Base-by-base conservation (phyloP, 2,113 vertebrate species). In the Charadrius vociferus region DNA sequence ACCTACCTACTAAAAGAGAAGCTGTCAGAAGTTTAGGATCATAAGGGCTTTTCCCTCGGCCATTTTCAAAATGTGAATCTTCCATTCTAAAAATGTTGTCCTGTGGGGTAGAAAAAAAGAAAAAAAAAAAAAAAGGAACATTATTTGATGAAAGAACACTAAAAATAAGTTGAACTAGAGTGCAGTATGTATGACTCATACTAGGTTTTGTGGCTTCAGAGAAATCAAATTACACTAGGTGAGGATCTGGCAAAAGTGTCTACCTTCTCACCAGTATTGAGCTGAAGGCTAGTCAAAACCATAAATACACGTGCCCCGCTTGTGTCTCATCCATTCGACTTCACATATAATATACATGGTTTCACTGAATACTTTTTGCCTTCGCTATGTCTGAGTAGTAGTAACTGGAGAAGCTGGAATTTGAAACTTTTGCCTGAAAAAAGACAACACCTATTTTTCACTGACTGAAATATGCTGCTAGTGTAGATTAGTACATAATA, bases 11-110 rank as follows among this genome's bases (percentile, higher is more conserved):
- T 96, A 99, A 98, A 97, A 99, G 98, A 90, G 99, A 99, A 62
- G 99, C 99, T 45, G 99, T 99, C 96, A 98, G 98, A 85, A 99
- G 97, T 97, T 99, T 99, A 32, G 99, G 99, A 96, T 99, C 99
- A 67, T 99, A 99, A 7, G 99, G 99, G 90, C 99, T 99, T 97
- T 99, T 99, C 45, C 99, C 99, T 65, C 99, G 98, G 81, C 99
- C 99, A 56, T 99, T 99, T 98, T 99, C 99, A 95, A 99, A 98
- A 88, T 98, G 98, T 29, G 99, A 98, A 9, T 98, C 97, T 91
- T 98, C 99, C 81, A 99, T 97, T 88, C 98, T 99, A 98, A 99
- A 99, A 91, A 99, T 97, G 81, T 98, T 99, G 96, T 99, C 99
- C 99, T 99, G 97, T 56, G 96, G 66, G 29, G 82, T 15, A 5